A percentile compares a stretch with the other conserved stretches of the same genome.
phyloP scores from a whole-genome alignment of 2,888 invertebrate species.

The Panzeria rudis region DNA sequence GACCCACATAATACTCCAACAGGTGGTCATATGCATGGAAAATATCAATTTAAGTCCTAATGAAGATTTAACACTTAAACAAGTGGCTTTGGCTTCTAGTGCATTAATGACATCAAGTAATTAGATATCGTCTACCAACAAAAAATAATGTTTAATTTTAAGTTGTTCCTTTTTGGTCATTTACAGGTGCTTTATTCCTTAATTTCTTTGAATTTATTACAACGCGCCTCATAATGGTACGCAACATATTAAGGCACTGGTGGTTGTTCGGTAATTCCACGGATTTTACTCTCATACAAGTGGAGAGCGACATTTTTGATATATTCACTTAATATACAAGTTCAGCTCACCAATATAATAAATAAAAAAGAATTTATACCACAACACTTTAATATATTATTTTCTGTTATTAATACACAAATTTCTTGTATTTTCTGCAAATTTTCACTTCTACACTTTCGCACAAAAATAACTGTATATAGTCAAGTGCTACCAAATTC shows the following conservation, averaged over 20 bases:
- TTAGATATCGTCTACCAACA: neutral
- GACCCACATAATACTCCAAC: conserved; percentile 80
- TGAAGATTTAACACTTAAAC: conserved; percentile 76
- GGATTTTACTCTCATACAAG: conserved; percentile 77
- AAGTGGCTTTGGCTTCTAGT: conserved; percentile 77
- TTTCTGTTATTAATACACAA: neutral
- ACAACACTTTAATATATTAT: conserved; percentile 1
- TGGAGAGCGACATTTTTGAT: conserved; percentile 79
- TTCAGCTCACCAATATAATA: conserved; percentile 5
- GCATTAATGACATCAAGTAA: conserved; percentile 80
- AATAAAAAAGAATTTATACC: neutral
- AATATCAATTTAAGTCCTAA: conserved; percentile 78
- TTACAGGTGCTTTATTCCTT: conserved; percentile 79
- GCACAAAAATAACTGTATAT: neutral
- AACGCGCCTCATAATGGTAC: conserved; percentile 78
- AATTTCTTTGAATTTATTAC: conserved; percentile 81
- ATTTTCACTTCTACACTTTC: neutral
- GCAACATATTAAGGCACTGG: conserved; percentile 81
- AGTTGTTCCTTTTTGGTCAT: neutral
- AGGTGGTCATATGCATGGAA: conserved; percentile 81
- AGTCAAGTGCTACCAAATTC: neutral
- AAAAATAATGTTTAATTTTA: neutral
- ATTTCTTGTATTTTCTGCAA: neutral
- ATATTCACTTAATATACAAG: conserved; percentile 72
- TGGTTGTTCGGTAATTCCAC: conserved; percentile 82